Conservation (phyloP, 2,797 vertebrate genomes). For the Myotis myotis region DNA sequence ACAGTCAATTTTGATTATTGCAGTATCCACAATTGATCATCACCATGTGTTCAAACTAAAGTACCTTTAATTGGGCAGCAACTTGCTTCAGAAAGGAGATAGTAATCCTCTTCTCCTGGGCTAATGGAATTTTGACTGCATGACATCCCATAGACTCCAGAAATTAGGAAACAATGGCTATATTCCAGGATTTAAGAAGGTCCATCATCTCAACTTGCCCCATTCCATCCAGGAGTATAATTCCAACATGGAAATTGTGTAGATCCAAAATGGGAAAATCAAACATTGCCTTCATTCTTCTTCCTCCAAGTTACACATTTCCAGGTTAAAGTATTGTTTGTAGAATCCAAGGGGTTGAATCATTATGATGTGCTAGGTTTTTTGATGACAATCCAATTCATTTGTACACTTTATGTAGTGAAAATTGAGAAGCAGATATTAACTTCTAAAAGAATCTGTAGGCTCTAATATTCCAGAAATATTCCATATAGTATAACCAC, state of each 20-base stretch:
- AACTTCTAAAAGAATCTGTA: slow-evolving; percentile 81
- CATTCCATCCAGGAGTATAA: slow-evolving; percentile 85
- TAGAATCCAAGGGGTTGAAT: slow-evolving; percentile 86
- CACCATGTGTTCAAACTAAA: slow-evolving; percentile 83
- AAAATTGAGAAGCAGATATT: slow-evolving; percentile 80
- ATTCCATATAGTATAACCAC: slow-evolving; percentile 85
- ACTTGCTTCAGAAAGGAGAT: slow-evolving; percentile 78
- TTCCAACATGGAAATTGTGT: slow-evolving; percentile 85
- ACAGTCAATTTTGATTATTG: slow-evolving; percentile 81
- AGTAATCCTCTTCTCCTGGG: slow-evolving; percentile 85
- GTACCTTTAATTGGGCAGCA: slow-evolving; percentile 79
- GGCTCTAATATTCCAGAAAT: slow-evolving; percentile 84
- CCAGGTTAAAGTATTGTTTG: slow-evolving; percentile 82
- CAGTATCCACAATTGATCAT: slow-evolving; percentile 85
- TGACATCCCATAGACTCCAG: slow-evolving; percentile 85
- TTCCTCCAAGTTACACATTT: slow-evolving; percentile 81
- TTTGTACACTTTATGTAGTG: slow-evolving; percentile 78
- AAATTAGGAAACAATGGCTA: slow-evolving; percentile 79
- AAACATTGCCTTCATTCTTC: slow-evolving; percentile 84
- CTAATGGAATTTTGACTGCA: slow-evolving; percentile 83
- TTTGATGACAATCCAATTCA: slow-evolving; percentile 84
- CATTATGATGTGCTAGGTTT: slow-evolving; percentile 79
- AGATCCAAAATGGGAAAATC: slow-evolving; percentile 86
- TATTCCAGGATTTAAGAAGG: slow-evolving; percentile 86
- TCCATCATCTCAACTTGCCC: slow-evolving; percentile 82